Conservation (phyloP, 2,888 invertebrate species). For the Fragum fragum region DNA sequence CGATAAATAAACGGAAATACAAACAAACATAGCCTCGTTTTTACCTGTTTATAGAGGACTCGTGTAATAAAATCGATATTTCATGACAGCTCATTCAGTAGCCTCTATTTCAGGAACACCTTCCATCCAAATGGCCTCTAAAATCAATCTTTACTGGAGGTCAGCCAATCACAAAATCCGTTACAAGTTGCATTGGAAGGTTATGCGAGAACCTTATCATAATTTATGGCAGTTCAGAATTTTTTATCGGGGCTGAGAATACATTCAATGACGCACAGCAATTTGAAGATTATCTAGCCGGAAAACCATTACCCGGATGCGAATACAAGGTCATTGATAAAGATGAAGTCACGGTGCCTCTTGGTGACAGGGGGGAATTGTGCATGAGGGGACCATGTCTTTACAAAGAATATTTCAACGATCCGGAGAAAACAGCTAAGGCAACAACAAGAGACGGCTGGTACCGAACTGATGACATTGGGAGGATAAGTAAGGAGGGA, state of each 20-base stretch:
- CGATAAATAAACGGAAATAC: too few relatives aligned
- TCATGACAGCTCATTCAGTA: too few relatives aligned
- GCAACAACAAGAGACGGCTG: constrained; percentile 41
- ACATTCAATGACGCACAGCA: constrained; percentile 6
- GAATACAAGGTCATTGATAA: constrained; percentile 50
- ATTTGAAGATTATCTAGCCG: constrained; percentile 28
- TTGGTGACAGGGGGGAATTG: constrained; percentile 45
- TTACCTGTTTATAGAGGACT: too few relatives aligned
- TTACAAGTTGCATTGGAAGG: constrained; percentile 6
- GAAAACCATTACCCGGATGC: constrained; percentile 17
- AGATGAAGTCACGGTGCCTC: constrained; percentile 29
- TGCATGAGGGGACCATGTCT: constrained; percentile 27
- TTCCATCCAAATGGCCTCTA: constrained; percentile 8
- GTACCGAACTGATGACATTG: constrained; percentile 56
- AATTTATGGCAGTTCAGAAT: constrained; percentile 25
- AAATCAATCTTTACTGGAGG: constrained; percentile 27
- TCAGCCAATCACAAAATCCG: constrained; percentile 8
- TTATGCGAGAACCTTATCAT: constrained; percentile 9
- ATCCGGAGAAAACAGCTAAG: constrained; percentile 33
- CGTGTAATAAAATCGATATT: too few relatives aligned
- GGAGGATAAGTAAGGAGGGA: constrained; percentile 38
- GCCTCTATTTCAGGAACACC: too few relatives aligned
- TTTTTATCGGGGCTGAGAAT: background rate
- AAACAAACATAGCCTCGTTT: too few relatives aligned
- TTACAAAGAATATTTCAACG: constrained; percentile 48